These are phyloP conservation scores for Austrolebias charrua DNA, from an alignment of 2,797 vertebrate species.

Conservation along the genomic window DNA sequence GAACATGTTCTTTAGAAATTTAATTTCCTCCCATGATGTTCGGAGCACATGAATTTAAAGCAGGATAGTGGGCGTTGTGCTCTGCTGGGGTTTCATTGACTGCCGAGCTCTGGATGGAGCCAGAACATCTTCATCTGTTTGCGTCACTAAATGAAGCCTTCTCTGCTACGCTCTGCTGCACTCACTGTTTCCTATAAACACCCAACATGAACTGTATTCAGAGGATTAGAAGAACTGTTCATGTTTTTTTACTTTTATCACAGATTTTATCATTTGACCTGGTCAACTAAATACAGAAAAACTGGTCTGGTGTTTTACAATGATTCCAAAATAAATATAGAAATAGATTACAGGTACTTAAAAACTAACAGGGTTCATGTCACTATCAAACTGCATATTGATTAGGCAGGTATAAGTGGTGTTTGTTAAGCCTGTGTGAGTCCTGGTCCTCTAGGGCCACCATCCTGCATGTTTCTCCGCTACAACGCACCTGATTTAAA, in stretches of 20 bases:
- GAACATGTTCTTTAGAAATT: slow-evolving; percentile 31
- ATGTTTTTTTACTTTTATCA: too few species aligned
- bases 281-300: background rate
- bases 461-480: too few species aligned
- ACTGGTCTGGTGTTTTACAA: background rate
- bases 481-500: too few species aligned
- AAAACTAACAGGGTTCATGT: too few species aligned
- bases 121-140: slow-evolving; percentile 5
- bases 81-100: slow-evolving; percentile 27
- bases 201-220: background rate
- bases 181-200: slow-evolving; percentile 2
- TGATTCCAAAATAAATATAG: too few species aligned
- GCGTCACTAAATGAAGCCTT: background rate
- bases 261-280: too few species aligned
- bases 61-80: slow-evolving; percentile 11
- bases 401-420: too few species aligned
- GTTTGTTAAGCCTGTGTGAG: too few species aligned
- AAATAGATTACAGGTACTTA: too few species aligned
- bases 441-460: too few species aligned
- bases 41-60: slow-evolving; percentile 19
- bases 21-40: slow-evolving; percentile 26
- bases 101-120: background rate
- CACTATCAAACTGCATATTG: too few species aligned
- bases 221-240: background rate
- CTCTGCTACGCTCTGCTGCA: background rate